These are phyloP conservation scores for Cantharis lateralis DNA, from an alignment of 2,888 invertebrate species.

Conservation along the genomic window DNA sequence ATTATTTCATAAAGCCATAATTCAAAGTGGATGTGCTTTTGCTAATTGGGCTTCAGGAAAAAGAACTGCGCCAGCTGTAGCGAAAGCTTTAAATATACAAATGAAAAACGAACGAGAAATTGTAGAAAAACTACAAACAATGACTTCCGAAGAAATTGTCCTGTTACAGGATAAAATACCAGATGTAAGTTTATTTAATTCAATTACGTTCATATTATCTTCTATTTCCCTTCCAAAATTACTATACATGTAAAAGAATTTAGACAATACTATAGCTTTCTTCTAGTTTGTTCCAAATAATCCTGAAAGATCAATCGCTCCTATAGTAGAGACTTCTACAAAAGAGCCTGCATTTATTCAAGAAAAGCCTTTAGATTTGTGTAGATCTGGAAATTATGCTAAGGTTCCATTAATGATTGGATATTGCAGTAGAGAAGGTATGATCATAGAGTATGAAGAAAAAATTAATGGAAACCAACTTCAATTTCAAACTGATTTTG, in stretches of 20 bases:
- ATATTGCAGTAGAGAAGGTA: conserved; percentile 44
- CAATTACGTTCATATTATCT: too few relatives aligned
- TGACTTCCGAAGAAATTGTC: conserved; percentile 24
- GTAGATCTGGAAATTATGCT: conserved; percentile 45
- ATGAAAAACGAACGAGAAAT: conserved; percentile 46
- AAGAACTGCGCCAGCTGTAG: conserved; percentile 47
- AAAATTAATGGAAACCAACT: background rate
- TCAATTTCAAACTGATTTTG: conserved; percentile 39
- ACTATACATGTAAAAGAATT: too few relatives aligned
- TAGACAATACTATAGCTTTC: too few relatives aligned
- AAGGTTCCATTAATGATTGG: conserved; percentile 51
- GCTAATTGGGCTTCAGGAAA: conserved; percentile 43
- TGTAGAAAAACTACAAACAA: conserved; percentile 47
- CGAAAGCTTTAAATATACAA: conserved; percentile 4
- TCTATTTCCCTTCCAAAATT: too few relatives aligned
- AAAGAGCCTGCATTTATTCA: conserved; percentile 44
- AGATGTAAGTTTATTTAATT: conserved; percentile 18
- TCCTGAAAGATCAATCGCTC: background rate
- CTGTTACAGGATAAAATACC: conserved; percentile 31
- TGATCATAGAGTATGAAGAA: background rate
- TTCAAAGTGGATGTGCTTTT: conserved; percentile 49
- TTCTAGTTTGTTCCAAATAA: background rate
- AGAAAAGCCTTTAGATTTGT: conserved; percentile 43
- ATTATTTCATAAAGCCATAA: conserved; percentile 49
- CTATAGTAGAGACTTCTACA: conserved; percentile 39